phyloP scores from a whole-genome alignment of 1,140 invertebrate genomes.

The Bombus turneri region DNA sequence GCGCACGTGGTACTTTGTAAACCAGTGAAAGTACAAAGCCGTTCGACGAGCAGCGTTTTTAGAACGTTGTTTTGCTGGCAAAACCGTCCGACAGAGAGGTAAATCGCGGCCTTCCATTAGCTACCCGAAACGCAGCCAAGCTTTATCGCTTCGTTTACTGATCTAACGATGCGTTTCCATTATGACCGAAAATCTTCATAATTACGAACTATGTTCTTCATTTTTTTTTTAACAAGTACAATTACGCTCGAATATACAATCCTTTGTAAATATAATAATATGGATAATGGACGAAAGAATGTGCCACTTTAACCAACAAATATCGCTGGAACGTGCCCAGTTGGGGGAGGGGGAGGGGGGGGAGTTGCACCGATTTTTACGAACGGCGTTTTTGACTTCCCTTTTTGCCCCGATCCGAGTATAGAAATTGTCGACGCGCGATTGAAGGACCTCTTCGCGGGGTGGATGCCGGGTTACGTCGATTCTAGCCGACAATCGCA shows the following conservation, averaged over 20 bases:
- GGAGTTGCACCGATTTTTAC: neutral
- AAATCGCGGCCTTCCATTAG: conserved; percentile 20
- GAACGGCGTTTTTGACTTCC: neutral
- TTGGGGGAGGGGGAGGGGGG: neutral
- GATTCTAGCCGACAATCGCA: conserved; percentile 73
- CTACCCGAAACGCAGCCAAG: conserved; percentile 4
- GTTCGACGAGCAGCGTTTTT: neutral
- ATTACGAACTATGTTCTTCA: neutral
- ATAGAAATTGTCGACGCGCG: neutral
- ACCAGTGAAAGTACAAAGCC: neutral
- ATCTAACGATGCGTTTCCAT: neutral
- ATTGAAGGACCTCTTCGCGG: neutral
- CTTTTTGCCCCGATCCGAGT: too few relatives aligned
- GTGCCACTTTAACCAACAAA: neutral
- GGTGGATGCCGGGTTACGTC: conserved; percentile 44
- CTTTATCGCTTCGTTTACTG: neutral
- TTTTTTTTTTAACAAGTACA: neutral
- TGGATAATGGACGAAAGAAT: neutral
- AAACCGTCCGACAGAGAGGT: neutral
- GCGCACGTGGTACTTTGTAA: neutral
- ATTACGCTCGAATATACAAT: neutral
- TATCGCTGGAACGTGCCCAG: neutral
- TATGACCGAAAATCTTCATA: neutral
- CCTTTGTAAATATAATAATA: neutral
- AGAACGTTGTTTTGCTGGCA: neutral